Evolutionary conservation across 35 echinoderm and acorn worm genomes (phyloP).

Genomic region (Eucidaris tribuloides): DNA sequence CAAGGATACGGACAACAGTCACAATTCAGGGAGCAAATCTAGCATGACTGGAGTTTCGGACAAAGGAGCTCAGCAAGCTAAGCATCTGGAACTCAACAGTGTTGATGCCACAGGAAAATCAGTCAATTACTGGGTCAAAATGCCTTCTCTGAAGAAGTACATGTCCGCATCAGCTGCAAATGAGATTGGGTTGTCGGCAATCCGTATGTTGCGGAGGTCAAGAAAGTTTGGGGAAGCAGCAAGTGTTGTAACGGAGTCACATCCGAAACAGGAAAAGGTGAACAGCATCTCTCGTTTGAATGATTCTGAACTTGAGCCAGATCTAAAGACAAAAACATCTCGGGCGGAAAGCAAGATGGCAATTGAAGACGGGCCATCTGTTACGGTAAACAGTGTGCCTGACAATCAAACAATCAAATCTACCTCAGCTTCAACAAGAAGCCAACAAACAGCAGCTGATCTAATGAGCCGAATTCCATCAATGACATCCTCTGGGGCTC

Average conservation of each 20-base stretch:
- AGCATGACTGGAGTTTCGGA: background rate
- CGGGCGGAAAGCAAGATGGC: background rate
- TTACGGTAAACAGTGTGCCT: background rate
- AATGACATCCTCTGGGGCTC: no score
- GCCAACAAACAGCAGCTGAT: no score
- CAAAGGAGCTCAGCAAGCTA: background rate
- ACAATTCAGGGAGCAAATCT: background rate
- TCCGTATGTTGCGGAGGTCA: background rate
- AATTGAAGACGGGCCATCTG: background rate
- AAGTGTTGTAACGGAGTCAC: background rate
- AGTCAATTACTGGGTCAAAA: background rate
- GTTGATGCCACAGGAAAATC: background rate
- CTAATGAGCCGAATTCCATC: no score
- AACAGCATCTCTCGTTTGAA: no score
- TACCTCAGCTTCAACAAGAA: no score
- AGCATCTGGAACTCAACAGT: background rate
- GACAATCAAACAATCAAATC: background rate
- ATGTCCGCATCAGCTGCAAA: background rate
- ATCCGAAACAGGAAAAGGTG: background rate
- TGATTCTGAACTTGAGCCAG: no score
- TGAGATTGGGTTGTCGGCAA: background rate
- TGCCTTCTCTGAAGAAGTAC: constrained; percentile 4
- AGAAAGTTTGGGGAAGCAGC: background rate
- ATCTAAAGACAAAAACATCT: background rate
- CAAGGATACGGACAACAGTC: background rate